A percentile compares a stretch with the other conserved stretches of the same genome.
phyloP scores from a whole-genome alignment of 2,797 vertebrate genomes.

The Lerista edwardsae region DNA sequence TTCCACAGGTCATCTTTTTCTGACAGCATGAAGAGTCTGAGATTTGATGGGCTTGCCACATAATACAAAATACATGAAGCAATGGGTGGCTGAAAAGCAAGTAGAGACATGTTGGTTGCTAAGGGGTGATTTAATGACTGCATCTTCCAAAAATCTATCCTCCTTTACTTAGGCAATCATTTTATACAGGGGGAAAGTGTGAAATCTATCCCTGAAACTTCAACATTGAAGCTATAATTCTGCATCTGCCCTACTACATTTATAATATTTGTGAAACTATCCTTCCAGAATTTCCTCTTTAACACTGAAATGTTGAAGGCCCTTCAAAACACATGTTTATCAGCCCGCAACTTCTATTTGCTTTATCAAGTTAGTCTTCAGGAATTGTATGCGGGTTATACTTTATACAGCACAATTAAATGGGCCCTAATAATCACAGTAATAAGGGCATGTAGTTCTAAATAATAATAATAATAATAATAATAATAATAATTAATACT shows the following conservation, averaged over 20 bases:
- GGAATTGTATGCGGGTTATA: neutral
- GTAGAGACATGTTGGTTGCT: neutral
- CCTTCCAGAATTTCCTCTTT: neutral
- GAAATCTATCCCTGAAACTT: neutral
- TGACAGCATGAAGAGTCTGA: neutral
- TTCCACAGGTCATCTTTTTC: neutral
- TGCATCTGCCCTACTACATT: neutral
- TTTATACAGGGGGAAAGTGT: neutral
- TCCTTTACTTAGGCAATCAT: neutral
- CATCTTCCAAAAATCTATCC: neutral
- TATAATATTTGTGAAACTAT: neutral
- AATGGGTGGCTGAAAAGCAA: neutral
- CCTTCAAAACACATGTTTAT: neutral
- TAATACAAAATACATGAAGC: neutral
- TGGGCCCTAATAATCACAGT: neutral
- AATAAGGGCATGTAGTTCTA: rapidly evolving
- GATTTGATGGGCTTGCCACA: too few relatives aligned
- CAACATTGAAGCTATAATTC: neutral
- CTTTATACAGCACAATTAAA: neutral
- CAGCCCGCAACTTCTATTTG: neutral
- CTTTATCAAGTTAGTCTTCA: neutral
- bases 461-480: too few relatives aligned
- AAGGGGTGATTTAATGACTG: neutral
- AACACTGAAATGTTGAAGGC: neutral
- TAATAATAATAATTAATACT: too few relatives aligned